Base-by-base conservation (phyloP, 2,888 invertebrate species). In the Fragum fragum region DNA sequence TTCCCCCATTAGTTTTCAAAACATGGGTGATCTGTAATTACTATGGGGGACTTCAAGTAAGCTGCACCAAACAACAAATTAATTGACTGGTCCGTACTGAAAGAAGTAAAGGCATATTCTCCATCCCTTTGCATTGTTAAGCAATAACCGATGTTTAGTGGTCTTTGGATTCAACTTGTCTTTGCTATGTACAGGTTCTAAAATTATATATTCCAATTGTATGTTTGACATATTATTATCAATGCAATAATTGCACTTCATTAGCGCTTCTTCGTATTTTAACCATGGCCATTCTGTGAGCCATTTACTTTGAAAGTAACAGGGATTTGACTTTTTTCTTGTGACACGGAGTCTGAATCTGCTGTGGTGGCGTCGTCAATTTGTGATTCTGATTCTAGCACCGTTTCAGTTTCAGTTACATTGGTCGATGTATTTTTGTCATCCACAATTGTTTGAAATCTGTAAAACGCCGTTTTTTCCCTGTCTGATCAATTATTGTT, bases 141-240 rank as follows among this genome's bases (percentile, higher is more conserved):
- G 68, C 68, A 39, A 68, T 21, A 21, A 68, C 68, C 39, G 69
- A 36, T 14, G 26, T 16, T 39, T 59, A 39, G 36, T 76, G 69
- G 23, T 76, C 69, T 14, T 68, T 69, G 18, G 57, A 39, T 1
- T 53, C 47, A 76, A 59, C 69, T 18, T 76, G 75, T 69, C 75
- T 36, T 18, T 32, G 14, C 14, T 68, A 26, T 9, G 57, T 76
- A 7, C 69, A 69, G 5, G 55, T 66, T 29, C 74, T 26, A 36
- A 53, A 74, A 23, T 74, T 74, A 16, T 26, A 68, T 29, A 26
- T 39, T 16, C 70, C 68, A 68, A 18, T 42, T n/a, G 68, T 68
- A 42, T 21, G 9, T 68, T 68, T 36, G 68, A 42, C 68, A 39
- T 36, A n/a, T 68, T 42, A 42, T 36, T 68, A 18, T 23, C 68